Evolutionary conservation across 2,113 vertebrate species (phyloP), one percentile per base, ranked within the genome.

Genomic region (Nesospiza acunhae): DNA sequence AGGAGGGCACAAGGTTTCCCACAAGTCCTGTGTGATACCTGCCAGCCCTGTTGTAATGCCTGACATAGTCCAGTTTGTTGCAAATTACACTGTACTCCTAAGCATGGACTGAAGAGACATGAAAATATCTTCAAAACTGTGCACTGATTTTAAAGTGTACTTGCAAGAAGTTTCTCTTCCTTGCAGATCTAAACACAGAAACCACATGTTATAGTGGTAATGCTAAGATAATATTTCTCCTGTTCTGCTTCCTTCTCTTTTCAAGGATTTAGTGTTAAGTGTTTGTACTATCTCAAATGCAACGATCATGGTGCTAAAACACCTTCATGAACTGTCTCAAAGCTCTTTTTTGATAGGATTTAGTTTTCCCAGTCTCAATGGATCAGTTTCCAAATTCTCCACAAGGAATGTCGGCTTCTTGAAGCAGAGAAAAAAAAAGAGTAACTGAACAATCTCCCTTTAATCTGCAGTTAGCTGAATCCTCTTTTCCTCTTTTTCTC

Each of bases 401-500:
- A 58, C 39, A 86, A 96, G 76, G 49, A 80, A 70, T 0, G 0
- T 9, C 64, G 55, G 46, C 19, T 84, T 93, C 75, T 81, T 89
- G 72, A 50, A 88, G 21, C 39, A 78, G 60, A 63, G 26, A 12
- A 58, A 56, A 56, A 87, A 87, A 69, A 76, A 37, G 7, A 64
- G 35, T n/a, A 85, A 12, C 63, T 70, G 67, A 90, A 90, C 82
- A 83, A 66, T 83, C 26, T 86, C 28, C 15, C 37, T 94, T 95
- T 88, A 86, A 92, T 94, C 83, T 95, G 64, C 63, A 77, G 83
- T 92, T 93, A 90, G 55, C 50, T 46, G 42, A 90, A 92, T 93
- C 76, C 42, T 96, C 67, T 88, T 92, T 96, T 92, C 41, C 46
- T 88, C 83, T 77, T 74, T 59, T 86, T 94, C 67, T 70, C 42